Conservation (phyloP, 2,888 invertebrate genomes). For the Drosophila merina region DNA sequence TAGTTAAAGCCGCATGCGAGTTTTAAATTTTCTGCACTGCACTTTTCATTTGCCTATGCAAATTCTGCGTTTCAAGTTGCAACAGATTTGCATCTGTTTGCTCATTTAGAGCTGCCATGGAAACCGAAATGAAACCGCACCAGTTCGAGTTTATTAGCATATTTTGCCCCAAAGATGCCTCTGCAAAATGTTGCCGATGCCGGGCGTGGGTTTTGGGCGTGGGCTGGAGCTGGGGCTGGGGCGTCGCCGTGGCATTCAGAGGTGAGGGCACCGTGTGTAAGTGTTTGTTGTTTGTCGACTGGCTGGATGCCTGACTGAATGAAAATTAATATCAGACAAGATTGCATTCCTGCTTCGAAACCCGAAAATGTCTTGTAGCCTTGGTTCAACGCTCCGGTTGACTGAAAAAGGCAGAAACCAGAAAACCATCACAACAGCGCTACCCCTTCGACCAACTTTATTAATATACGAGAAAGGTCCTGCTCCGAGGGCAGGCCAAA, state of each 20-base stretch:
- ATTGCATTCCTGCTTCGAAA: slow-evolving; percentile 23
- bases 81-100: slow-evolving; percentile 53
- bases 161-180: slow-evolving; percentile 8
- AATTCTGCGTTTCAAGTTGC: slow-evolving; percentile 22
- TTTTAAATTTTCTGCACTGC: slow-evolving; percentile 38
- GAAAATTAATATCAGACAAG: slow-evolving; percentile 58
- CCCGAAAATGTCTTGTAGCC: slow-evolving; percentile 18
- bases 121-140: slow-evolving; percentile 61
- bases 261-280: slow-evolving; percentile 32
- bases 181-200: slow-evolving; percentile 19
- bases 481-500: slow-evolving; percentile 7
- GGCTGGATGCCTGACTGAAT: slow-evolving; percentile 9
- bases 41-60: slow-evolving; percentile 49
- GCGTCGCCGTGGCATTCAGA: slow-evolving; percentile 5
- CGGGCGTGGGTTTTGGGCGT: neutral
- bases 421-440: neutral
- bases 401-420: slow-evolving; percentile 2
- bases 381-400: slow-evolving; percentile 9
- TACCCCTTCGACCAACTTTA: slow-evolving; percentile 25
- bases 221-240: no score
- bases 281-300: slow-evolving; percentile 46
- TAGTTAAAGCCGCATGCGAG: slow-evolving; percentile 45
- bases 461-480: slow-evolving; percentile 26
- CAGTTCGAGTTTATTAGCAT: slow-evolving; percentile 43
- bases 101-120: slow-evolving; percentile 45